Evolutionary conservation across 1,140 invertebrate genomes (phyloP), one percentile per base, ranked within the genome.

Genomic region (Drosophila sp.): DNA sequence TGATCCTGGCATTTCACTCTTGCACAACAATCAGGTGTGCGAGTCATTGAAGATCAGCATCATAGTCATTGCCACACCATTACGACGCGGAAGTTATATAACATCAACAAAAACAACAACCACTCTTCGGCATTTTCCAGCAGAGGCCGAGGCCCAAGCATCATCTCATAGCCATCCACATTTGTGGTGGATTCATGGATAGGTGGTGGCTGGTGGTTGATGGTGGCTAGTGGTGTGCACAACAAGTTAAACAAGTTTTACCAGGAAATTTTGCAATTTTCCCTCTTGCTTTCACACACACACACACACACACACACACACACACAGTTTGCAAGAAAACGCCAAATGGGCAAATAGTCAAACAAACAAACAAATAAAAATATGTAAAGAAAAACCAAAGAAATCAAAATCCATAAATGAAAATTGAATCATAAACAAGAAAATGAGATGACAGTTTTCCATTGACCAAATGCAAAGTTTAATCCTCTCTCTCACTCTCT

Each of bases 261-360:
- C 76, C 85, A 87, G 84, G 84, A 87, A 87, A 89, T 80, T 87
- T 89, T 89, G 80, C 71, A 87, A 89, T 83, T 87, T 86, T 79
- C 66, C 70, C 70, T 72, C 47, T 64, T 58, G 30, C 30, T 30
- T 55, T 66, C 55, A 17, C 17, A 17, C 17, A 17, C 17, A 17
- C 17, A 17, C 17, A 17, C 17, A 17, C 17, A 17, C 17, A 17
- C 17, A 17, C 17, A 17, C 17, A 17, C 17, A 17, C 17, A 17
- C 17, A 17, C 17, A 70, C 82, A 85, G 70, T 66, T 32, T 35
- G 60, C 60, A 30, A 32, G 32, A 57, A 57, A 57, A 57, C 17
- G 17, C 44, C 35, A 35, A 38, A n/a, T 35, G 50, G 50, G 67
- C 50, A 25, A 35, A 41, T 60, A 73, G 69, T 17, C 44, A 50